These are phyloP conservation scores for Monoplex corrugatus DNA, from an alignment of 2,888 invertebrate species.

Conservation along the genomic window DNA sequence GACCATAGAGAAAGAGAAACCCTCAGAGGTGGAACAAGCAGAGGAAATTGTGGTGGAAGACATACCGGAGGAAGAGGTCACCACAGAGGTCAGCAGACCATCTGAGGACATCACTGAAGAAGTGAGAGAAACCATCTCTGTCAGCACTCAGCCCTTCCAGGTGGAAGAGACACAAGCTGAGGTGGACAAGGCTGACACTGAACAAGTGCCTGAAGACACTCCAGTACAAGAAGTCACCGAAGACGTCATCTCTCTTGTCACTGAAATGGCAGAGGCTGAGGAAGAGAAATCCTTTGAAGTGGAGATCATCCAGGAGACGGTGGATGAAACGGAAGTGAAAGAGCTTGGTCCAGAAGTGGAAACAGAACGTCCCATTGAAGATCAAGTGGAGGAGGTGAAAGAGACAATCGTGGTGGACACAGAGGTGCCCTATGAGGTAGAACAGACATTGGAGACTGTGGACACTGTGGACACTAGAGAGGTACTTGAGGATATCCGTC, in stretches of 20 bases:
- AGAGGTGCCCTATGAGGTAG: constrained; percentile 56
- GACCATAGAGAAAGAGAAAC: constrained; percentile 50
- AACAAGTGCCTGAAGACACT: constrained; percentile 45
- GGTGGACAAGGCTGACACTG: constrained; percentile 44
- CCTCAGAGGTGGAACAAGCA: constrained; percentile 48
- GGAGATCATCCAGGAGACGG: constrained; percentile 50
- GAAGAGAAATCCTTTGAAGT: constrained; percentile 54
- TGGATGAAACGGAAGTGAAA: constrained; percentile 26
- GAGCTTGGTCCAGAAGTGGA: constrained; percentile 47
- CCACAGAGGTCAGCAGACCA: constrained; percentile 33
- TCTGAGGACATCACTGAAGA: constrained; percentile 49
- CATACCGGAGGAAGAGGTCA: constrained; percentile 43
- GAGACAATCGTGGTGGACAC: constrained; percentile 53
- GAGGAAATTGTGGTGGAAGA: constrained; percentile 50
- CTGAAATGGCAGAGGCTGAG: constrained; percentile 47
- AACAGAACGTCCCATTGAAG: constrained; percentile 51
- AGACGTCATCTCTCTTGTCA: constrained; percentile 55
- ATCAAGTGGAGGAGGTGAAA: constrained; percentile 53
- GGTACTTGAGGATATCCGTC: constrained; percentile 54
- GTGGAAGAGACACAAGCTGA: constrained; percentile 53
- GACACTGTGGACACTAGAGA: constrained; percentile 49
- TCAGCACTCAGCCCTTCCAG: constrained; percentile 51
- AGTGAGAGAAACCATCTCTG: constrained; percentile 54
- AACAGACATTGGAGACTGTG: constrained; percentile 36
- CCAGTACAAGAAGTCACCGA: constrained; percentile 47